Conservation (phyloP, 1,140 invertebrate genomes). For the Oscheius sp. region DNA sequence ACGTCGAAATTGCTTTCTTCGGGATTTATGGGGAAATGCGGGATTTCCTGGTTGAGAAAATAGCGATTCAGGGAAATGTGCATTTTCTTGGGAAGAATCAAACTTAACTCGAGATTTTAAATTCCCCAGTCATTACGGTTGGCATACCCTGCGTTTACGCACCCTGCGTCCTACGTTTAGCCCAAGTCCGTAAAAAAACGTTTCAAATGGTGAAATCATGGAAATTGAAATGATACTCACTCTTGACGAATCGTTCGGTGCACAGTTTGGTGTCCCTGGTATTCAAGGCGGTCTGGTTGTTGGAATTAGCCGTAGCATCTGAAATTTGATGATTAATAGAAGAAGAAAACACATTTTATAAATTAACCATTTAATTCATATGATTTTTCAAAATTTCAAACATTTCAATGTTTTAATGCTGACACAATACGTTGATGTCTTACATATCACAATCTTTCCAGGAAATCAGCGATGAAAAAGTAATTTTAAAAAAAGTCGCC, state of each 20-base stretch:
- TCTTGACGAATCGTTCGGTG: conserved; percentile 31
- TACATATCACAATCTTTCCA: no score
- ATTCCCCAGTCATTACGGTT: not conserved
- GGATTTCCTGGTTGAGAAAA: not conserved
- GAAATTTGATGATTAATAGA: not conserved
- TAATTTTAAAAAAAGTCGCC: no score
- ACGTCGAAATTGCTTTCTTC: no score
- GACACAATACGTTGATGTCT: not conserved
- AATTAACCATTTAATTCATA: not conserved
- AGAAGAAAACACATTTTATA: not conserved
- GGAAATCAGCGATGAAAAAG: no score
- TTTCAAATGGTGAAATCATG: not conserved
- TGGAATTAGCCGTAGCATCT: conserved; percentile 7
- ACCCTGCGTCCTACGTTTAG: not conserved
- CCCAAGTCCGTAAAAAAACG: not conserved
- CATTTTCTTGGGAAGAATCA: not conserved
- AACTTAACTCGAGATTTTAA: not conserved
- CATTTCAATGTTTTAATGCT: not conserved
- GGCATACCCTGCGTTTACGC: not conserved
- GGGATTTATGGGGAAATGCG: not conserved
- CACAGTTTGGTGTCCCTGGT: conserved; percentile 22
- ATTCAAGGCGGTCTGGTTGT: conserved; percentile 21
- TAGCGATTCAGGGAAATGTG: not conserved
- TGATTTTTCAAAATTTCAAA: not conserved
- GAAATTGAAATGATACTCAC: conserved; percentile 10